Evolutionary conservation across 2,797 vertebrate species (phyloP).

Genomic region (Zenarchopterus dispar): DNA sequence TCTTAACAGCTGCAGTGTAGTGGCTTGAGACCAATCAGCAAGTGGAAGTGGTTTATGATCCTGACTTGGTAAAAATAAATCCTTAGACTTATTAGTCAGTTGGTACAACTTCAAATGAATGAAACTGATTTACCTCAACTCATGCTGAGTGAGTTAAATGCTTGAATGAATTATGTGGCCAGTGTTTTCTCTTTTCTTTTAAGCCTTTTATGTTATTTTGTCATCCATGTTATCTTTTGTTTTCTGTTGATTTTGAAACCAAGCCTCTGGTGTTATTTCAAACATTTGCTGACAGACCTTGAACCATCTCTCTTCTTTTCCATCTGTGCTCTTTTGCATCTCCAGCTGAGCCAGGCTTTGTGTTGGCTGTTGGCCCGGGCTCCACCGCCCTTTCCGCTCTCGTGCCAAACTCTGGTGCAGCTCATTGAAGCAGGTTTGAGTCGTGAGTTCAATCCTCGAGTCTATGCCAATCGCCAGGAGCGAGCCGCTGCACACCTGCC

Average conservation of each 20-base stretch:
- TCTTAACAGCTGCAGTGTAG: not conserved
- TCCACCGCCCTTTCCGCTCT: conserved; percentile 78
- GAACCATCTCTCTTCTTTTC: not conserved
- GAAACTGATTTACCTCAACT: too few relatives aligned
- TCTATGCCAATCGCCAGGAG: conserved; percentile 84
- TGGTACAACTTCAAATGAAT: too few relatives aligned
- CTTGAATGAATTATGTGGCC: too few relatives aligned
- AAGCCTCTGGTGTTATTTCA: not conserved
- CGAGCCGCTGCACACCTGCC: conserved; percentile 77
- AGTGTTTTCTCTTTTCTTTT: too few relatives aligned
- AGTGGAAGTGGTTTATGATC: not conserved
- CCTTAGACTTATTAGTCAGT: too few relatives aligned
- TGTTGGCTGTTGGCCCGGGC: conserved; percentile 87
- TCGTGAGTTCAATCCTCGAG: conserved; percentile 85
- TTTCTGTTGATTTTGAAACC: too few relatives aligned
- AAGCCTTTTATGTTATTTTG: too few relatives aligned
- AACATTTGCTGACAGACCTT: not conserved
- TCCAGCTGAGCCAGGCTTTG: conserved; percentile 83
- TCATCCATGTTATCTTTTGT: too few relatives aligned
- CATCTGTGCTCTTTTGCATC: not conserved
- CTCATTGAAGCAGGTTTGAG: conserved; percentile 87
- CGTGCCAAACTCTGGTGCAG: conserved; percentile 87
- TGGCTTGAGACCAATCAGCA: not conserved
- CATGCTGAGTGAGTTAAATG: too few relatives aligned
- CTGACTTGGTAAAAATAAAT: not conserved